Base-by-base conservation (phyloP, 2,797 vertebrate genomes). In the Hippoglossus hippoglossus region DNA sequence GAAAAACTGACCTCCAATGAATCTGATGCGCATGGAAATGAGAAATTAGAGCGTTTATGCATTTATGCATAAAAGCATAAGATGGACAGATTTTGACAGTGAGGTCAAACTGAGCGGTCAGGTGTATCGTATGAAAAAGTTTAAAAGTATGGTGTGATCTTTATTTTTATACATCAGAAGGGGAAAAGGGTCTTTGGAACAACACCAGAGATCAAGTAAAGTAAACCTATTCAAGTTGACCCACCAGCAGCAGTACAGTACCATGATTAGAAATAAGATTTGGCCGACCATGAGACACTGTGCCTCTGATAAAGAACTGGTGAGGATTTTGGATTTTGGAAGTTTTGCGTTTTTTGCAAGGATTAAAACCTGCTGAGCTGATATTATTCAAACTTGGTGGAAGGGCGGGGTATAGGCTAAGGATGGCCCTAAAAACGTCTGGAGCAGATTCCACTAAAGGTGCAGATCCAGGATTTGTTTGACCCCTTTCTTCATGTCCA, bases 201-300 rank as follows among this genome's bases (percentile, higher is more conserved):
- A 47, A 21, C 54, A 36, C 22, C 12, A 22, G 28, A 73, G 11
- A 50, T 76, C 60, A 62, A 41, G 47, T 75, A 46, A 31, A 75
- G 50, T 60, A 52, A 41, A 49, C 41, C 9, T 36, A 2, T 61
- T 52, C 57, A 36, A 47, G 46, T 63, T 41, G 15, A 21, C 8
- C 16, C 1, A 8, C 9, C 50, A 67, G 21, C 19, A 52, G 39
- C 19, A 25, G 7, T 36, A 58, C 19, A 60, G 56, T 65, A 31
- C 28, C 28, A 46, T 59, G 28, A 13, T 64, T 7, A 57, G 53
- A 64, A 63, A 44, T 44, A 26, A 39, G 9, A 26, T 63, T 39
- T 46, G 22, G 51, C 5, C 28, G 57, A 28, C 15, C 28, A 57
- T 13, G 26, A 57, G 39, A 41, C 46, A 25, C 28, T 31, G 0